These are phyloP conservation scores for Danio aesculapii DNA, from an alignment of 2,797 vertebrate species.

Conservation along the genomic window DNA sequence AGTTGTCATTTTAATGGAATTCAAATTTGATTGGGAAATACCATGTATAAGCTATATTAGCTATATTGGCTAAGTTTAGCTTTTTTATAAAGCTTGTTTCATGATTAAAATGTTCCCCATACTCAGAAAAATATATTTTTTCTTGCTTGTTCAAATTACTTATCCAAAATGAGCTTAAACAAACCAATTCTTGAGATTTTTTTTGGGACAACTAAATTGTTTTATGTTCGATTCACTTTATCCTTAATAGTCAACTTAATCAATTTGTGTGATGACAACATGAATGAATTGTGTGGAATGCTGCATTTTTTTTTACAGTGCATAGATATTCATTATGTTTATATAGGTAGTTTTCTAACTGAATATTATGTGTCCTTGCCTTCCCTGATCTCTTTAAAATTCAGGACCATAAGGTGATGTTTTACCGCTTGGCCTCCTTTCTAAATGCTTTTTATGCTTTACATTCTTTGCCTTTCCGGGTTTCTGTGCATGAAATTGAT, in stretches of 20 bases:
- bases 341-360: constrained; percentile 54
- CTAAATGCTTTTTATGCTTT: constrained; percentile 30
- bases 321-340: constrained; percentile 1
- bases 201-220: too few relatives aligned
- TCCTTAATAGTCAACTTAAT: too few relatives aligned
- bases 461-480: constrained; percentile 44
- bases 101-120: neutral
- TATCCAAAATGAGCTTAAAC: too few relatives aligned
- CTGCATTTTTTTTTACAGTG: too few relatives aligned
- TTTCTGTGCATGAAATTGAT: constrained; percentile 30
- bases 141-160: too few relatives aligned
- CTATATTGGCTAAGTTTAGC: neutral
- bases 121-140: too few relatives aligned
- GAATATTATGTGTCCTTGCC: constrained; percentile 75
- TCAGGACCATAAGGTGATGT: constrained; percentile 96
- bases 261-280: too few relatives aligned
- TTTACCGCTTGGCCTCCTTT: constrained; percentile 36
- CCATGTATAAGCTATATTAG: neutral
- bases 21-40: too few relatives aligned
- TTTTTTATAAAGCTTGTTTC: neutral
- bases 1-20: too few relatives aligned
- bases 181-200: too few relatives aligned
- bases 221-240: too few relatives aligned
- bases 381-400: constrained; percentile 71
- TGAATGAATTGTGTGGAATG: too few relatives aligned